Evolutionary conservation across 2,113 vertebrate genomes (phyloP), one percentile per base, ranked within the genome.

Genomic region (Toxostoma redivivum): DNA sequence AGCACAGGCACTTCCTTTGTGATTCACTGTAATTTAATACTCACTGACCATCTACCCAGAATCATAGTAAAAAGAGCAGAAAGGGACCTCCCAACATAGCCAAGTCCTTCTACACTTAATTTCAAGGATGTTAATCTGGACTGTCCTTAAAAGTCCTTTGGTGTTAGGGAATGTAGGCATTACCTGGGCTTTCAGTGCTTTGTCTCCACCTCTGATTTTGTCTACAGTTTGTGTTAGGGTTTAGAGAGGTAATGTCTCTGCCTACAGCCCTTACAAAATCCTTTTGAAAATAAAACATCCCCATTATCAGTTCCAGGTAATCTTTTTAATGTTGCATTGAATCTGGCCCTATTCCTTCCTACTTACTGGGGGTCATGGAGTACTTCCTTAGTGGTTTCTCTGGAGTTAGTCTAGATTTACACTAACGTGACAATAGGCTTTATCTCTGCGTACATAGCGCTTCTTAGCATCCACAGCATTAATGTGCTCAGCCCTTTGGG

Each of bases 1-100:
- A 92, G 76, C 37, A 81, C 70, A 85, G 82, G 87, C 91, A 92
- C 58, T 69, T 89, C 48, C 79, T 90, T 92, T 93, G 85, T 95
- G 95, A 95, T 81, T 96, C 93, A 92, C 42, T 35, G 13, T 64
- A 50, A 67, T 58, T 23, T 10, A 40, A 62, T 47, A 66, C 16
- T 62, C 47, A 13, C 25, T 77, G 89, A 86, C 86, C 60, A n/a
- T 44, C 82, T 56, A 70, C 33, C 28, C 45, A 73, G 37, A 81
- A 37, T 20, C 12, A 1, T 15, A 81, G 61, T 40, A 37, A 60
- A 71, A 95, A 71, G n/a, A 84, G 69, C 56, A 88, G 76, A 54
- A 72, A 82, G 71, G 30, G 71, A 62, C 60, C 47, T 86, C 30
- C 28, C 0, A 3, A 62, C 6, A 30, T 2, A 2, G 53, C 28